Conservation (phyloP, 1,140 invertebrate genomes). For the Pseudoatta argentina region DNA sequence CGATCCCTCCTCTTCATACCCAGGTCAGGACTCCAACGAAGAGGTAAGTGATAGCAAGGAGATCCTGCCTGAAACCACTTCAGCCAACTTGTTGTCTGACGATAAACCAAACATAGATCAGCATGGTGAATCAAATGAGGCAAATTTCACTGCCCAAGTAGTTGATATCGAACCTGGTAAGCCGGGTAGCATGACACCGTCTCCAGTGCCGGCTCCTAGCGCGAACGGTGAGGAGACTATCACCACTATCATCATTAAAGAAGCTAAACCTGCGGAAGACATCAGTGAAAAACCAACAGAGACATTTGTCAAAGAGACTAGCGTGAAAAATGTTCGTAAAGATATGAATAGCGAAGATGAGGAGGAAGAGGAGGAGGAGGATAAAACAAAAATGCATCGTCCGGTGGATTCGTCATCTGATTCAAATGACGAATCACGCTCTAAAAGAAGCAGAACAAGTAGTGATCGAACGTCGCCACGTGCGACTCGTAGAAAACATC, state of each 20-base stretch:
- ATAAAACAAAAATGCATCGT: constrained; percentile 59
- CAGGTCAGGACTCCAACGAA: constrained; percentile 83
- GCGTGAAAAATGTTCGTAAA: constrained; percentile 65
- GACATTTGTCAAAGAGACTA: constrained; percentile 54
- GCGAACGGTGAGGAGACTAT: constrained; percentile 62
- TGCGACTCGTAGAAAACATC: constrained; percentile 78
- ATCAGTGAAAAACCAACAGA: constrained; percentile 48
- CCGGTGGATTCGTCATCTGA: constrained; percentile 75
- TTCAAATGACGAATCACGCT: constrained; percentile 71
- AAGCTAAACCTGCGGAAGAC: constrained; percentile 63
- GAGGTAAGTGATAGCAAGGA: constrained; percentile 87
- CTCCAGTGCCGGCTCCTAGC: constrained; percentile 57
- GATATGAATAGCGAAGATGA: constrained; percentile 76
- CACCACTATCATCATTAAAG: constrained; percentile 45
- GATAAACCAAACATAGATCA: constrained; percentile 86
- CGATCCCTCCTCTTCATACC: constrained; percentile 82
- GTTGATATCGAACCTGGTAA: constrained; percentile 71
- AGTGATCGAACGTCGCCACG: constrained; percentile 68
- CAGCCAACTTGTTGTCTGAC: constrained; percentile 86
- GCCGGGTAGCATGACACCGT: constrained; percentile 62
- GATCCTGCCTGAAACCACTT: constrained; percentile 84
- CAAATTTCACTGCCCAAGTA: constrained; percentile 76
- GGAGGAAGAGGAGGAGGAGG: constrained; percentile 44
- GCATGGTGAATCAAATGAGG: constrained; percentile 81
- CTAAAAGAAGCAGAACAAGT: constrained; percentile 54